These are phyloP conservation scores for Oenanthe melanoleuca DNA, from an alignment of 2,113 vertebrate genomes.

Conservation along the genomic window DNA sequence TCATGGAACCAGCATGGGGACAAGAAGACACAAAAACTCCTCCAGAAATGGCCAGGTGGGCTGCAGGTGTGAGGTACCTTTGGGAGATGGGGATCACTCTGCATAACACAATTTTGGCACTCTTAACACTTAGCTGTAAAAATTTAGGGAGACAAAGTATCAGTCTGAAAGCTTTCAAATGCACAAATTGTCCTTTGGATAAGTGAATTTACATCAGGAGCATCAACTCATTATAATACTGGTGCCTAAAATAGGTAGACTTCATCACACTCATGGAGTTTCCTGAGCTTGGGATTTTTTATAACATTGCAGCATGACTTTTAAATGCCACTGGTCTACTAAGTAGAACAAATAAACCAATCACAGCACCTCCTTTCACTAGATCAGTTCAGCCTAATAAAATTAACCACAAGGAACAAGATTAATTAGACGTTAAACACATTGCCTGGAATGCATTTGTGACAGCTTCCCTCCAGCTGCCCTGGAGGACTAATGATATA, in stretches of 20 bases:
- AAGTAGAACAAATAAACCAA: constrained; percentile 4
- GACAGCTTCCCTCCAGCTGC: not conserved
- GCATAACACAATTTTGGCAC: not conserved
- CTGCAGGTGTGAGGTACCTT: not conserved
- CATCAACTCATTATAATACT: not conserved
- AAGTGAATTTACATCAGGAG: not conserved
- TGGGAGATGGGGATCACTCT: not conserved
- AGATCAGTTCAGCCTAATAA: constrained; percentile 11
- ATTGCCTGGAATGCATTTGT: not conserved
- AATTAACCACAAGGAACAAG: not conserved
- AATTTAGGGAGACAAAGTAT: not conserved
- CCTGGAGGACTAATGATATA: not conserved
- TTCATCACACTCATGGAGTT: not conserved
- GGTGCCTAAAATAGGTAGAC: not conserved
- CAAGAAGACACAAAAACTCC: not conserved
- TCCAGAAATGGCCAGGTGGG: not conserved
- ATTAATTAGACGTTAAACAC: constrained; percentile 2
- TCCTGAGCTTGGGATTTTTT: not conserved
- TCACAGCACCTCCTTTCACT: not conserved
- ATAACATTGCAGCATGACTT: not conserved
- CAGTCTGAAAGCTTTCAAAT: not conserved
- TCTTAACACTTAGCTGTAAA: not conserved
- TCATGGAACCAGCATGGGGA: not conserved
- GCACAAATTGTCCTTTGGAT: not conserved
- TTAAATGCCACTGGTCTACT: not conserved